These are phyloP conservation scores for Thecophora atra DNA, from an alignment of 2,888 invertebrate species.

Conservation along the genomic window DNA sequence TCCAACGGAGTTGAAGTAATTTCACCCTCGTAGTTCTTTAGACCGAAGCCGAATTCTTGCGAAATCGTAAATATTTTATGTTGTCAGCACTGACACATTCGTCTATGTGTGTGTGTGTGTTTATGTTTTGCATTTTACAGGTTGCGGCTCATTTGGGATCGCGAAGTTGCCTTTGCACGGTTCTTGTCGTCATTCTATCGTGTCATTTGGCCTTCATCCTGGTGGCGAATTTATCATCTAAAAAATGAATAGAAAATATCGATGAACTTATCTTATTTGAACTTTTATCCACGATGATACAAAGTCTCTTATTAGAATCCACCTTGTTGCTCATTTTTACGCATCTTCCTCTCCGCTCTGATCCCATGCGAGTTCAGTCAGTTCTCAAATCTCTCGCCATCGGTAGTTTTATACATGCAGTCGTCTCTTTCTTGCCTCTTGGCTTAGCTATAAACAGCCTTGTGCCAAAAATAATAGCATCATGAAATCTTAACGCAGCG, in stretches of 20 bases:
- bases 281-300: no score
- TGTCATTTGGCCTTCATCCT: neutral
- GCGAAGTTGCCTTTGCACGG: neutral
- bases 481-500: neutral
- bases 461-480: slow-evolving; percentile 12
- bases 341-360: neutral
- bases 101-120: neutral
- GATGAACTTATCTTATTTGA: no score
- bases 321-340: neutral
- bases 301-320: no score
- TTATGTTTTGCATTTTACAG: neutral
- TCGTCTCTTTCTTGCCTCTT: slow-evolving; percentile 5
- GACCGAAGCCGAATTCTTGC: slow-evolving; percentile 49
- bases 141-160: neutral
- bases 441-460: neutral
- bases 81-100: neutral
- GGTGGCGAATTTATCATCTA: no score
- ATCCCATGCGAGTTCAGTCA: no score
- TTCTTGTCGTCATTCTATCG: neutral
- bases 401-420: no score
- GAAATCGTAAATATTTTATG: slow-evolving; percentile 53
- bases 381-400: no score
- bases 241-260: no score
- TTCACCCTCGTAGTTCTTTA: slow-evolving; percentile 46
- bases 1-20: slow-evolving; percentile 34